Evolutionary conservation across 2,113 vertebrate species (phyloP).

Genomic region (Raphicerus campestris): DNA sequence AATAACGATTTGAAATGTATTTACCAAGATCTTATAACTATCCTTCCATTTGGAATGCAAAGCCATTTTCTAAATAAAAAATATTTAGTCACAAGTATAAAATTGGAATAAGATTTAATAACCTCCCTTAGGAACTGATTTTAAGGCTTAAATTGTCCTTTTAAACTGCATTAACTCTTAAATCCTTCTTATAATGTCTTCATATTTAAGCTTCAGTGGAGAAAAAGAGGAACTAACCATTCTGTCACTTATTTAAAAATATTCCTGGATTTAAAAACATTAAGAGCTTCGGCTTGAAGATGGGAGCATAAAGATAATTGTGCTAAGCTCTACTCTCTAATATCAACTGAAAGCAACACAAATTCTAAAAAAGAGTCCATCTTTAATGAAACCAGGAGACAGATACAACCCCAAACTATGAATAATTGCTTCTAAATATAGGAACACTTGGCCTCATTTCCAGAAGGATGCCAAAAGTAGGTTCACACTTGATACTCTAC

Average conservation of each 20-base stretch:
- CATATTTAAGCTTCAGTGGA: constrained; percentile 67
- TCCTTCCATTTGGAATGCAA: constrained; percentile 50
- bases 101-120: constrained; percentile 71
- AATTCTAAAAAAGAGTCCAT: constrained; percentile 19
- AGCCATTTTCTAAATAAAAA: constrained; percentile 66
- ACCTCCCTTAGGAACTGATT: constrained; percentile 66
- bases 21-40: constrained; percentile 47
- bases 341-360: constrained; percentile 45
- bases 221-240: constrained; percentile 51
- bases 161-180: constrained; percentile 69
- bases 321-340: constrained; percentile 34
- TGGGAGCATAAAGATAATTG: constrained; percentile 54
- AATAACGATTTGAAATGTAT: constrained; percentile 50
- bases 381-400: constrained; percentile 45
- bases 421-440: constrained; percentile 63
- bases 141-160: constrained; percentile 67
- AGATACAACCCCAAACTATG: constrained; percentile 28
- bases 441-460: constrained; percentile 26
- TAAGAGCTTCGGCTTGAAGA: constrained; percentile 59
- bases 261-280: constrained; percentile 67
- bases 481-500: neutral
- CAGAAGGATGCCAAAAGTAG: neutral
- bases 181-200: constrained; percentile 69
- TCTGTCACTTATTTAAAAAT: constrained; percentile 65
- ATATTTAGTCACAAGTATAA: constrained; percentile 65